A percentile compares a stretch with the other conserved stretches of the same genome.
Evolutionary conservation across 2,888 invertebrate species (phyloP).

Genomic region (Parnassius glacialis): DNA sequence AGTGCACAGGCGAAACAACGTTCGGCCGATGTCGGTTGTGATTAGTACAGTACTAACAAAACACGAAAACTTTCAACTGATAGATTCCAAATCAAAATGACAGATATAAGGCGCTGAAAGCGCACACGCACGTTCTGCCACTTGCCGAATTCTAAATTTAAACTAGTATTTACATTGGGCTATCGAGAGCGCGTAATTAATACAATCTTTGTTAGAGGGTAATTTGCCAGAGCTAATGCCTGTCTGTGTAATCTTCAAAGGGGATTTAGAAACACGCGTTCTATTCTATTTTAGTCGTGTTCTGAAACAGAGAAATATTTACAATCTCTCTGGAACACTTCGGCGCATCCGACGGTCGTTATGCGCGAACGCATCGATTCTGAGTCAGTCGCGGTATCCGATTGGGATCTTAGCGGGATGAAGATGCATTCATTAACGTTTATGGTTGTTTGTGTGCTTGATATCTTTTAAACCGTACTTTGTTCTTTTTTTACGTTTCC

Average conservation of each 20-base stretch:
- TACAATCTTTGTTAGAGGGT: conserved; percentile 81
- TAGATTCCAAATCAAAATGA: conserved; percentile 62
- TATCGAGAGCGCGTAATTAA: conserved; percentile 80
- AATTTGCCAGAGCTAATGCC: conserved; percentile 81
- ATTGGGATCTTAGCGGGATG: conserved; percentile 63
- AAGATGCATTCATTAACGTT: conserved; percentile 65
- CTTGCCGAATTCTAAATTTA: conserved; percentile 73
- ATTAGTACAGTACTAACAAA: conserved; percentile 46
- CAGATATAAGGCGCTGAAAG: conserved; percentile 67
- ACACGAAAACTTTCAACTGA: conserved; percentile 44
- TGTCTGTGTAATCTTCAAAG: conserved; percentile 81
- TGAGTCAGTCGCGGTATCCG: conserved; percentile 64
- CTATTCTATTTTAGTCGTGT: conserved; percentile 79
- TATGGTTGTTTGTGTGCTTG: conserved; percentile 46
- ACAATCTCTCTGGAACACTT: conserved; percentile 79
- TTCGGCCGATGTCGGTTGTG: conserved; percentile 41
- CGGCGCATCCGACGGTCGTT: conserved; percentile 80
- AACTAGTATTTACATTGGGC: conserved; percentile 73
- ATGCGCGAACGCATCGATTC: conserved; percentile 73
- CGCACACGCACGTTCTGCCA: conserved; percentile 49
- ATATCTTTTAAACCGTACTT: conserved; percentile 35
- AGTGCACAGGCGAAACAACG: conserved; percentile 31
- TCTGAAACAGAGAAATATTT: conserved; percentile 81
- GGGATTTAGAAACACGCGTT: conserved; percentile 80
- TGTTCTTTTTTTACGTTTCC: not conserved